Evolutionary conservation across 2,797 vertebrate species (phyloP).

Genomic region (Spea hammondii): DNA sequence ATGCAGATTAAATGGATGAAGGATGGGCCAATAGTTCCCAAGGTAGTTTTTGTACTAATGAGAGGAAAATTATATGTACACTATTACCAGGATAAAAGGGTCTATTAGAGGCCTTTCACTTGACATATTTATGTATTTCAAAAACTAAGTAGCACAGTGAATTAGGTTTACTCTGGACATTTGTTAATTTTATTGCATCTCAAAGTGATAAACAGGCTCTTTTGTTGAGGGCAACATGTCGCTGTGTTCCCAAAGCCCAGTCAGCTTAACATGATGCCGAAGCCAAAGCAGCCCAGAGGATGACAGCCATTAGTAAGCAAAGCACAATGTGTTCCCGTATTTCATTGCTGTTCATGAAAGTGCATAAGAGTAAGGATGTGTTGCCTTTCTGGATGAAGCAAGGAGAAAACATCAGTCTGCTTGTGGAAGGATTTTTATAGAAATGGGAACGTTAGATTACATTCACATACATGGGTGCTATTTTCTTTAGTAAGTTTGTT

Average conservation of each 20-base stretch:
- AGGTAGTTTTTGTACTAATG: conserved; percentile 93
- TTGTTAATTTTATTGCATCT: conserved; percentile 81
- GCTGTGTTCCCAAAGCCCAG: conserved; percentile 60
- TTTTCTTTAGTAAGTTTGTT: no score
- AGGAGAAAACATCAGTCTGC: neutral
- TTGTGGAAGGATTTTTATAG: neutral
- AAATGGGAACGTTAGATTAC: no score
- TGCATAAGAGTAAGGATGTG: conserved; percentile 8
- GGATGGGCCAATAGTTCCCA: conserved; percentile 82
- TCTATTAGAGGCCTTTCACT: conserved; percentile 95
- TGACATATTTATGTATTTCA: conserved; percentile 98
- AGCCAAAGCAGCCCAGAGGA: conserved; percentile 49
- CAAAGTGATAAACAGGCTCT: conserved; percentile 77
- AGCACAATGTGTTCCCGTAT: conserved; percentile 38
- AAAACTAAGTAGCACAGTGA: conserved; percentile 90
- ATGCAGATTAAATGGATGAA: conserved; percentile 97
- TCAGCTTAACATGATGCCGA: conserved; percentile 58
- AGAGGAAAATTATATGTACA: conserved; percentile 95
- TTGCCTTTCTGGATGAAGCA: neutral
- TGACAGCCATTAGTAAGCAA: conserved; percentile 56
- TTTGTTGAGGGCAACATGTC: conserved; percentile 62
- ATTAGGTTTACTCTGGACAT: conserved; percentile 84
- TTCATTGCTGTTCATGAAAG: conserved; percentile 18
- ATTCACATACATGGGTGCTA: no score
- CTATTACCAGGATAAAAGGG: conserved; percentile 94